phyloP scores from a whole-genome alignment of 2,888 invertebrate genomes.

The Venustoraphidia nigricollis region DNA sequence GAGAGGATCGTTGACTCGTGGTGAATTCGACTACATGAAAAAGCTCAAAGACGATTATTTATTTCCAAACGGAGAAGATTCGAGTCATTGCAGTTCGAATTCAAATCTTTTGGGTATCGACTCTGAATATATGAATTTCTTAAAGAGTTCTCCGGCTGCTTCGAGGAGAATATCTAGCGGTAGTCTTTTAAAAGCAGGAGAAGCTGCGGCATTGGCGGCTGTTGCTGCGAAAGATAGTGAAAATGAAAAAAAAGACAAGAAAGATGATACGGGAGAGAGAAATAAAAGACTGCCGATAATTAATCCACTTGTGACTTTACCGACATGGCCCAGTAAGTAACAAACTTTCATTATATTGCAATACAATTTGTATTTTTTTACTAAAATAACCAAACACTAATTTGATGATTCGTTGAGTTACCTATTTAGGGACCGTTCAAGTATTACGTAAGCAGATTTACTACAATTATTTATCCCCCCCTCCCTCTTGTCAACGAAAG shows the following conservation, averaged over 20 bases:
- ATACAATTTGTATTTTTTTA: slow-evolving; percentile 2
- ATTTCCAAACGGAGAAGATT: slow-evolving; percentile 21
- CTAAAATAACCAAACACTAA: slow-evolving; percentile 7
- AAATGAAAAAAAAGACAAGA: slow-evolving; percentile 20
- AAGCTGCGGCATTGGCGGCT: slow-evolving; percentile 42
- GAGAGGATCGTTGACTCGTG: slow-evolving; percentile 20
- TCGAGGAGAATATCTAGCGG: slow-evolving; percentile 84
- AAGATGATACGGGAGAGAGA: slow-evolving; percentile 35
- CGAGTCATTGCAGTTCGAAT: slow-evolving; percentile 27
- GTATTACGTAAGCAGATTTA: too few relatives aligned
- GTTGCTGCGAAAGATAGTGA: slow-evolving; percentile 25
- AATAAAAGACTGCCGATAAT: slow-evolving; percentile 71
- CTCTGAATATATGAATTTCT: slow-evolving; percentile 44
- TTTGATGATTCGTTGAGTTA: slow-evolving; percentile 8
- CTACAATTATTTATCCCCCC: too few relatives aligned
- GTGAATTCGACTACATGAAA: slow-evolving; percentile 21
- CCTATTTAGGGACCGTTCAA: too few relatives aligned
- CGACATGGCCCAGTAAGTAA: slow-evolving; percentile 70
- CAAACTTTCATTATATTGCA: slow-evolving; percentile 1
- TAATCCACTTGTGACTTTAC: slow-evolving; percentile 73
- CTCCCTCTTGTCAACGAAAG: too few relatives aligned
- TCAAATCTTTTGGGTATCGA: slow-evolving; percentile 45
- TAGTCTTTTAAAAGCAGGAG: slow-evolving; percentile 65
- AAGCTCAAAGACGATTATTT: slow-evolving; percentile 11
- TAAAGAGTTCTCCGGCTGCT: slow-evolving; percentile 68